Base-by-base conservation (phyloP, 2,113 vertebrate genomes). In the Poeciliopsis prolifica region DNA sequence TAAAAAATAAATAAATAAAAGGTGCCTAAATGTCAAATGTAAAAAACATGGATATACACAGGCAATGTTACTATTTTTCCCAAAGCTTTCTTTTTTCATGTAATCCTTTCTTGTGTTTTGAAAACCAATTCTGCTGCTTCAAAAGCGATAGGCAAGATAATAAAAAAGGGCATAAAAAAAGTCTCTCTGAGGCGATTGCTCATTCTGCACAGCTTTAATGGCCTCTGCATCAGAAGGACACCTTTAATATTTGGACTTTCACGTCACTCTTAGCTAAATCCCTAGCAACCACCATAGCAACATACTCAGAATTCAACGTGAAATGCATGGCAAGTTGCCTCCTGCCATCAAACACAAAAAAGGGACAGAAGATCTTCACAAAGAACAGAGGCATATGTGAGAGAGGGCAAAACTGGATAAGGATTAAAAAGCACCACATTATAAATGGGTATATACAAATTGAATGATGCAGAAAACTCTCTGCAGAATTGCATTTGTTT, bases 231-330 rank as follows among this genome's bases (percentile, higher is more conserved):
- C 89, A 93, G 90, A 94, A 94, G 92, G 92, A 93, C 93, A 94
- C 93, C 92, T 95, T 94, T 94, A 95, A 94, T 95, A 95, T 95
- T 94, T 93, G 79, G 93, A 94, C 88, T 92, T 93, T 88, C 80
- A 89, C 88, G 86, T 94, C 94, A 95, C 90, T 94, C 92, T 80
- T 65, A 86, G 76, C 91, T 95, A 94, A 95, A 94, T 94, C 94
- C 94, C 91, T 94, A 94, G 94, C 94, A 95, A 95, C 93, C 94
- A 93, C 90, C 94, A 92, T 95, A 93, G 94, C 94, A 95, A 95
- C 94, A 92, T 94, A 90, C 86, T 90, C 91, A 70, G 82, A 82
- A 87, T 84, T 87, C 85, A 88, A 95, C 93, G 93, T 95, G 94
- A 91, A 94, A 86, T 92, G 94, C 93, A 95, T 95, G 81, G 87